Evolutionary conservation across 2,113 vertebrate genomes (phyloP).

Genomic region (Microcebus ravelobensis): DNA sequence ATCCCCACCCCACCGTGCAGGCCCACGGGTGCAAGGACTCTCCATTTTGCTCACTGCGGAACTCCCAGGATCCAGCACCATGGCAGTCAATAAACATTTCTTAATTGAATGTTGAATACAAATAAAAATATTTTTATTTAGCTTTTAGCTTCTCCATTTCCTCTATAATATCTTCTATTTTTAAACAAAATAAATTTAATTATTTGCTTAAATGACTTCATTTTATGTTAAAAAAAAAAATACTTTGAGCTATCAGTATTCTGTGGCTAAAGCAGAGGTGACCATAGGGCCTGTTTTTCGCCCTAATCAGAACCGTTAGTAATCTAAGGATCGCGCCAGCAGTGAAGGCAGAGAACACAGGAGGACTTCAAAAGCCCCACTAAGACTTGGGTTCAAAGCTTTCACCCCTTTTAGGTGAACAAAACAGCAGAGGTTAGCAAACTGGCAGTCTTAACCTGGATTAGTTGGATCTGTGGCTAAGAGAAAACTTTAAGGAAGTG

Average conservation of each 20-base stretch:
- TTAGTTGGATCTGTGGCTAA: not conserved
- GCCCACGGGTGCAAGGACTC: not conserved
- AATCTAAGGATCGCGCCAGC: not conserved
- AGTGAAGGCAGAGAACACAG: rapidly evolving
- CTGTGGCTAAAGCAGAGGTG: not conserved
- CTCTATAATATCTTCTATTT: not conserved
- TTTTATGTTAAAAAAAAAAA: not conserved
- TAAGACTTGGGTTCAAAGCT: not conserved
- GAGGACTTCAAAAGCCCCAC: not conserved
- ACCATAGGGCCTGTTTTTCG: not conserved
- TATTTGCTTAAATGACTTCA: not conserved
- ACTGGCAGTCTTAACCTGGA: not conserved
- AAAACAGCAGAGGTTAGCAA: not conserved
- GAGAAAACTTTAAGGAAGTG: not conserved
- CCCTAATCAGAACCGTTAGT: rapidly evolving
- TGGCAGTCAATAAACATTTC: not conserved
- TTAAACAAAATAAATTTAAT: not conserved
- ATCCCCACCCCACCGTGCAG: not conserved
- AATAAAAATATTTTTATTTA: not conserved
- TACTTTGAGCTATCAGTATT: too few species aligned
- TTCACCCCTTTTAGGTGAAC: not conserved
- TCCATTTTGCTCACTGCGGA: not conserved
- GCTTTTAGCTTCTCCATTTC: not conserved
- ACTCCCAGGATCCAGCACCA: not conserved
- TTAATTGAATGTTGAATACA: not conserved